Conservation (phyloP, 2,888 invertebrate species). For the Bruchidius siliquastri region DNA sequence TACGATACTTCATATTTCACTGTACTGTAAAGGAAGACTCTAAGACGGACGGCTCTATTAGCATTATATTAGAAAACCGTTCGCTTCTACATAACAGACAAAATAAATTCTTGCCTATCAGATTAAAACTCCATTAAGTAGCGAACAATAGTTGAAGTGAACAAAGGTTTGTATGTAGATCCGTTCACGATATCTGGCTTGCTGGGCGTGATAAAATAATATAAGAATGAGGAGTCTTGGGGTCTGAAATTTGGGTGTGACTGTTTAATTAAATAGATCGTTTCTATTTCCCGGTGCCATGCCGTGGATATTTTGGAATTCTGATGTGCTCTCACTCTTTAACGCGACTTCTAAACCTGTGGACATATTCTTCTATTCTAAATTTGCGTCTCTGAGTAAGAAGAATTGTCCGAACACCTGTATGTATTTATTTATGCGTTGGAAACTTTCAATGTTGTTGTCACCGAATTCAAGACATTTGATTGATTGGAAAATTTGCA, state of each 20-base stretch:
- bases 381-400: too few relatives aligned
- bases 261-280: too few relatives aligned
- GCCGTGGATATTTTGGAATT: too few relatives aligned
- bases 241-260: not conserved
- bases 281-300: too few relatives aligned
- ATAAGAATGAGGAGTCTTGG: not conserved
- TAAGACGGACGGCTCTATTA: not conserved
- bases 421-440: too few relatives aligned
- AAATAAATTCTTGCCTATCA: not conserved
- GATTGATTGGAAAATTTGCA: too few relatives aligned
- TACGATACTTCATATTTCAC: not conserved
- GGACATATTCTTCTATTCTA: too few relatives aligned
- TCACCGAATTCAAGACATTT: too few relatives aligned
- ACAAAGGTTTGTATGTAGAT: not conserved
- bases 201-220: not conserved
- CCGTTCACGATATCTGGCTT: not conserved
- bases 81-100: not conserved
- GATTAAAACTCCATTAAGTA: not conserved
- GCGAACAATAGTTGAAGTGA: not conserved
- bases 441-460: too few relatives aligned
- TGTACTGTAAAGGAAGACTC: not conserved
- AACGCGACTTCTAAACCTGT: too few relatives aligned
- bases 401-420: too few relatives aligned
- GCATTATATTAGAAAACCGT: not conserved
- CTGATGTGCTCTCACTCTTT: too few relatives aligned